These are phyloP conservation scores for Rhombomys opimus DNA, from an alignment of 2,113 vertebrate species.

Conservation along the genomic window DNA sequence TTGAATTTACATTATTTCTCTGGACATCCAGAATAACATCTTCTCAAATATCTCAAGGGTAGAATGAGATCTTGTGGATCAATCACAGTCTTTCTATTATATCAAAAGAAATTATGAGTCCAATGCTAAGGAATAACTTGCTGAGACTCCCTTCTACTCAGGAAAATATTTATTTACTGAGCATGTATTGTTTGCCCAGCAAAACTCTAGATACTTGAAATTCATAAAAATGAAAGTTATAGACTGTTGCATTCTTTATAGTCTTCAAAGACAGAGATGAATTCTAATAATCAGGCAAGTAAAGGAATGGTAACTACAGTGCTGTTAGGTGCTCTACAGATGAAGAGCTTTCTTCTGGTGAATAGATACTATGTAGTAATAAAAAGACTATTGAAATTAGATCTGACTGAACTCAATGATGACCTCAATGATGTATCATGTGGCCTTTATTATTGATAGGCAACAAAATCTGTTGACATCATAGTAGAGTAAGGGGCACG, in stretches of 20 bases:
- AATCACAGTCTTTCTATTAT: not conserved
- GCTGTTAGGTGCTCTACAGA: not conserved
- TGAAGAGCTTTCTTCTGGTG: not conserved
- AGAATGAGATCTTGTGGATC: not conserved
- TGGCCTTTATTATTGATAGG: not conserved
- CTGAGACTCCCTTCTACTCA: not conserved
- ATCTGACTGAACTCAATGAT: not conserved
- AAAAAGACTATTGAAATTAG: not conserved
- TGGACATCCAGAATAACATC: not conserved
- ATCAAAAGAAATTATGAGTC: not conserved
- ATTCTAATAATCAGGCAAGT: not conserved
- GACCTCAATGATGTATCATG: not conserved
- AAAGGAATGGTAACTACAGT: not conserved
- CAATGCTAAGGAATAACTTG: constrained; percentile 2
- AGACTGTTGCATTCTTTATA: not conserved
- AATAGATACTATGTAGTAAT: not conserved
- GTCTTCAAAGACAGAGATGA: not conserved
- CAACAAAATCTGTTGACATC: not conserved
- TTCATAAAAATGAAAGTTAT: not conserved
- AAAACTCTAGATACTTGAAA: not conserved
- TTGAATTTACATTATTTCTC: not conserved
- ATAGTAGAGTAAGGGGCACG: not conserved
- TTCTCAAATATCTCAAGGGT: not conserved
- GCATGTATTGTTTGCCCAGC: not conserved
- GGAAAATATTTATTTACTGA: constrained; percentile 22